These are phyloP conservation scores for Gopherus flavomarginatus DNA, from an alignment of 2,113 vertebrate genomes.

Conservation along the genomic window DNA sequence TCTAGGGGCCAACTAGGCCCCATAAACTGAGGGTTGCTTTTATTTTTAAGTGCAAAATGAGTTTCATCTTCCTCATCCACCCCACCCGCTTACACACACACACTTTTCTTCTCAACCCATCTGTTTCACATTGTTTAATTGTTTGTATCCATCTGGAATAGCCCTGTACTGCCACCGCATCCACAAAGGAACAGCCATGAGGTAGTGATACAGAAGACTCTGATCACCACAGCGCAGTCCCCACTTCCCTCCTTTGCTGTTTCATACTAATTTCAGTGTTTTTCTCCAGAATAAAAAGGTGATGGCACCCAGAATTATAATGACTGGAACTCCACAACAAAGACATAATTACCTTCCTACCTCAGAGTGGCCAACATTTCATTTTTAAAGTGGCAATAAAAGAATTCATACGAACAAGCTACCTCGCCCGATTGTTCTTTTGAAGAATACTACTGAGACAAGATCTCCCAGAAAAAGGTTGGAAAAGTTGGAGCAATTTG, in stretches of 20 bases:
- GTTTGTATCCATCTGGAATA: conserved; percentile 60
- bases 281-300: conserved; percentile 64
- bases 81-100: background rate
- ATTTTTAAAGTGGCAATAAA: conserved; percentile 43
- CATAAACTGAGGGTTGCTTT: background rate
- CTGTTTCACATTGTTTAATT: conserved; percentile 51
- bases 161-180: conserved; percentile 43
- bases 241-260: conserved; percentile 40
- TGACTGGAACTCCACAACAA: conserved; percentile 52
- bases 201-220: conserved; percentile 64
- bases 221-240: conserved; percentile 31
- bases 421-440: background rate
- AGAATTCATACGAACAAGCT: conserved; percentile 35
- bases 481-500: background rate
- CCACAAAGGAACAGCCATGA: conserved; percentile 51
- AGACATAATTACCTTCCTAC: conserved; percentile 63
- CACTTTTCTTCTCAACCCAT: conserved; percentile 45
- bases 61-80: conserved; percentile 25
- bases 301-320: conserved; percentile 52
- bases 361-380: conserved; percentile 48
- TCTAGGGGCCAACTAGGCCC: conserved; percentile 30
- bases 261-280: conserved; percentile 62
- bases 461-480: background rate
- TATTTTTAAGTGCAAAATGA: background rate
- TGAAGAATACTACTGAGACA: background rate